phyloP scores from a whole-genome alignment of 2,888 invertebrate genomes.

The Lydus trimaculatus region DNA sequence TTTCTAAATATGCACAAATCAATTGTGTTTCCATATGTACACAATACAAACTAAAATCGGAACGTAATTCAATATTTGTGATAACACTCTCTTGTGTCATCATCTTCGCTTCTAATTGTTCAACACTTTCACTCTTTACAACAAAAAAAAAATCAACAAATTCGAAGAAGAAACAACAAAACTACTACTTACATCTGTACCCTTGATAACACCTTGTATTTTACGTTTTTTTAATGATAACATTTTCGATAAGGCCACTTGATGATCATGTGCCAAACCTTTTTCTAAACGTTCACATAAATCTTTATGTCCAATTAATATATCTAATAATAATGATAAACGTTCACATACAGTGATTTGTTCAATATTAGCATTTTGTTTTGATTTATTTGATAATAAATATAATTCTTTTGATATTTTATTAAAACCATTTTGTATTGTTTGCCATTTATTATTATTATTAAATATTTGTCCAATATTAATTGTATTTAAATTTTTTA shows the following conservation, averaged over 20 bases:
- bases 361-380: slow-evolving; percentile 64
- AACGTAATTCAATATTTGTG: slow-evolving; percentile 67
- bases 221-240: slow-evolving; percentile 68
- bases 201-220: slow-evolving; percentile 69
- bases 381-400: slow-evolving; percentile 61
- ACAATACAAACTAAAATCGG: slow-evolving; percentile 69
- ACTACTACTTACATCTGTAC: slow-evolving; percentile 64
- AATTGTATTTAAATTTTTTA: slow-evolving; percentile 60
- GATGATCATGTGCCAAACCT: slow-evolving; percentile 69
- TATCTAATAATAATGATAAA: slow-evolving; percentile 64
- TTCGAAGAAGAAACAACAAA: neutral
- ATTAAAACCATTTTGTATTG: slow-evolving; percentile 65
- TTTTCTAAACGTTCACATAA: slow-evolving; percentile 69
- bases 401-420: slow-evolving; percentile 64
- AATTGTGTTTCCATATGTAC: slow-evolving; percentile 70
- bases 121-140: slow-evolving; percentile 66
- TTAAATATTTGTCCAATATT: slow-evolving; percentile 46
- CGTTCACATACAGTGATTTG: slow-evolving; percentile 66
- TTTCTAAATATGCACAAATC: slow-evolving; percentile 68
- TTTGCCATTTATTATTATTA: slow-evolving; percentile 58
- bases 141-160: neutral
- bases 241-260: slow-evolving; percentile 68
- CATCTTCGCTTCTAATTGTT: slow-evolving; percentile 68
- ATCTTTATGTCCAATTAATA: slow-evolving; percentile 65
- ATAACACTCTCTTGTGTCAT: slow-evolving; percentile 70